Base-by-base conservation (phyloP, 2,888 invertebrate genomes). In the Lutraria lutraria region DNA sequence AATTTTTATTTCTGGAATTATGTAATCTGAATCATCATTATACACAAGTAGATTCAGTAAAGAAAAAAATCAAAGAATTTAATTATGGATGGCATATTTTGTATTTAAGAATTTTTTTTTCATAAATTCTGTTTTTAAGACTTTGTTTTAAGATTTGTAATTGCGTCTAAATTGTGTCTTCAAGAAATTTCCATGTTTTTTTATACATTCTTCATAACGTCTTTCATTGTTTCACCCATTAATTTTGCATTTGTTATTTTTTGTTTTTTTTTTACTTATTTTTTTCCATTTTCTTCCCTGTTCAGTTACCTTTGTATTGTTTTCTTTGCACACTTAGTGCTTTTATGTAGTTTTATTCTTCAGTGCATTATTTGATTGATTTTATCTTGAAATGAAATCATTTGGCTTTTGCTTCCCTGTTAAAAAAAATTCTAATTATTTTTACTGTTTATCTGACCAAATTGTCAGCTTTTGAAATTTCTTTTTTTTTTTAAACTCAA, bases 201-300 rank as follows among this genome's bases (percentile, higher is more conserved):
- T 68, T 68, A 68, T 68, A 76, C 76, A 76, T 76, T 76, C 76
- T 76, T 76, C 31, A 34, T 34, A 34, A 19, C 31, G 76, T 76
- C 76, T 76, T 76, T 76, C 76, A 76, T 76, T 31, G 31, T 76
- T 76, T 76, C 76, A 76, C 76, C 12, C 31, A 76, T 76, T 76
- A 76, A 76, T 76, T 76, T 76, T 76, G 76, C 76, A 76, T 76
- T 76, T 76, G 76, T 76, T 76, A 76, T 34, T 76, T 76, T 76
- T 76, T 76, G 76, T 76, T 76, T 76, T 31, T 72, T 72, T n/a
- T n/a, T 60, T 25, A 76, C 34, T 31, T 76, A 34, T 76, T 76
- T 76, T 76, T 76, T 76, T 76, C 31, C 76, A 31, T 31, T 76
- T 25, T 34, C 34, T 25, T 19, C 76, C 34, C 31, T 31, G 29